Evolutionary conservation across 53 echinoderm and acorn worm species (phyloP), one percentile per base, ranked within the genome.

Genomic region (Actinopyga echinites): DNA sequence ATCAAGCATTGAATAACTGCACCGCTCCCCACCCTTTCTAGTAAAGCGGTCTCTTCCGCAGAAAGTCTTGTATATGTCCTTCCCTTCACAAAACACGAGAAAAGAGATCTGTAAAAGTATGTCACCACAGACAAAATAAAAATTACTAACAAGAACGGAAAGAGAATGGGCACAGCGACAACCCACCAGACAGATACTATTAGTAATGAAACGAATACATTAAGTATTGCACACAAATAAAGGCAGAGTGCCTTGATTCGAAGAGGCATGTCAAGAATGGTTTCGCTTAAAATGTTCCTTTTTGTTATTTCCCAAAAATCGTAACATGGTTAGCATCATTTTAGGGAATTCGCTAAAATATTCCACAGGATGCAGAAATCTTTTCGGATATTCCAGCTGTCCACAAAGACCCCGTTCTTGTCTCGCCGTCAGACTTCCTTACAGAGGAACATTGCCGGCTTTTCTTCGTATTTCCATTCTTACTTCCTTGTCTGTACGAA

Each of bases 11-110:
- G 75, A 3, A 75, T 31, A 26, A 53, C 55, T 22, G 55, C 75
- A 28, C 11, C 17, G 25, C 75, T 75, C 31, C 75, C 75, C 25
- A 75, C 75, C 17, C 53, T 54, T 20, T 75, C 49, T 30, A 75
- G 53, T 21, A 75, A 30, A 19, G 75, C 75, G 13, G 11, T 2
- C 55, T 75, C 75, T 17, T 55, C 75, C 3, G 75, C 25, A 1
- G 56, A 26, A 17, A 75, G 55, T 32, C 75, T 75, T 11, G 61
- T 17, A 25, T 61, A 25, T 23, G 42, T 38, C 26, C 44, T 44
- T 44, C 44, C 44, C 44, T 44, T 44, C 12, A 11, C 11, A 44
- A 44, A 1, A 7, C 44, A 44, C 3, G 8, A 8, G 7, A 1
- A 44, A 44, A 44, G 44, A 11, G 44, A 44, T 44, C 44, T 44